These are phyloP conservation scores for Cyprinus carpio DNA, from an alignment of 2,113 vertebrate genomes.

Conservation along the genomic window DNA sequence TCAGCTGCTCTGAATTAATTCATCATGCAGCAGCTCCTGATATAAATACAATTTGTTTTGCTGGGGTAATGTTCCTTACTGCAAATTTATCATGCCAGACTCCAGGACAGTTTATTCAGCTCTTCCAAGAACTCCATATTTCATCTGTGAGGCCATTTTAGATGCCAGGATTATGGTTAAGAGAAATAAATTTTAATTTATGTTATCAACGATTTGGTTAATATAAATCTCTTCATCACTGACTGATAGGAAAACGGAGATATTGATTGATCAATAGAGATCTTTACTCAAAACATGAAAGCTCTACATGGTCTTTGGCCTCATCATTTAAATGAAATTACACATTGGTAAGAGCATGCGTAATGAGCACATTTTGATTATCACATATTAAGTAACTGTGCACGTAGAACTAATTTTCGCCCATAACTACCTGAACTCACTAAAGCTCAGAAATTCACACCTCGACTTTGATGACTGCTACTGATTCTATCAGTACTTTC, in stretches of 20 bases:
- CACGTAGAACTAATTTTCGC: not conserved
- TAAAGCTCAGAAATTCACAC: not conserved
- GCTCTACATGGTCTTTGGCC: not conserved
- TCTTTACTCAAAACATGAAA: not conserved
- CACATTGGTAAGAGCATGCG: not conserved
- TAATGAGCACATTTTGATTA: slow-evolving; percentile 18
- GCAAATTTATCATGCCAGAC: slow-evolving; percentile 58
- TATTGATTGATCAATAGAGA: not conserved
- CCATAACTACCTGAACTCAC: not conserved
- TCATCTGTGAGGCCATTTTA: slow-evolving; percentile 54
- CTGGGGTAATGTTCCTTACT: slow-evolving; percentile 61
- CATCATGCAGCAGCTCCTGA: slow-evolving; percentile 58
- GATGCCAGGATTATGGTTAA: slow-evolving; percentile 54
- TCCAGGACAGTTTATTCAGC: slow-evolving; percentile 60
- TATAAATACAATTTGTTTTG: slow-evolving; percentile 66
- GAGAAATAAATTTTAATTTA: slow-evolving; percentile 44
- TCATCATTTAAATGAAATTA: not conserved
- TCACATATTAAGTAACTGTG: not conserved
- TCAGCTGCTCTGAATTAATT: slow-evolving; percentile 61
- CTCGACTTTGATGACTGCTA: not conserved
- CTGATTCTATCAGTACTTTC: not conserved
- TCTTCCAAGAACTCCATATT: slow-evolving; percentile 60
- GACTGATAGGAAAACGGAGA: not conserved
- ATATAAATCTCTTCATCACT: slow-evolving; percentile 25
- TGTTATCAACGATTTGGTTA: slow-evolving; percentile 44